phyloP scores from a whole-genome alignment of 2,797 vertebrate genomes.

The Glossophaga mutica region DNA sequence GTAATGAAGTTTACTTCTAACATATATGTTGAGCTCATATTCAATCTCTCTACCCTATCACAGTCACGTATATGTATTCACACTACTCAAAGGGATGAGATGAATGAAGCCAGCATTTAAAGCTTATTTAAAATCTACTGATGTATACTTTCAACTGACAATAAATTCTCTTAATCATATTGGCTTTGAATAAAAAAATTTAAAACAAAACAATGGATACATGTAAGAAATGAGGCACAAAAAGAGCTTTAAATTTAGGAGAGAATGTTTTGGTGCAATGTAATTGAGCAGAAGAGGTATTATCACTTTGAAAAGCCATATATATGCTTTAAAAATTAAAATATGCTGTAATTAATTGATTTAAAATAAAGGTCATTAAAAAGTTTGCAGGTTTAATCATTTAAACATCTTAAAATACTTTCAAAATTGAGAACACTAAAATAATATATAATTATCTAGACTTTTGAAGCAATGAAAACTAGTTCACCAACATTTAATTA shows the following conservation, averaged over 20 bases:
- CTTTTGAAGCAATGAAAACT: slow-evolving; percentile 47
- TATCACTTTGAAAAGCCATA: slow-evolving; percentile 15
- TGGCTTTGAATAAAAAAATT: neutral
- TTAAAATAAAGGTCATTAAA: slow-evolving; percentile 51
- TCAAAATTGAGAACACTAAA: slow-evolving; percentile 49
- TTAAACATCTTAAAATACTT: slow-evolving; percentile 48
- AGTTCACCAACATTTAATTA: slow-evolving; percentile 67
- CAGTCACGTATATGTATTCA: neutral
- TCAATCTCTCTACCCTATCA: accelerated
- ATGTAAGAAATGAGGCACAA: neutral
- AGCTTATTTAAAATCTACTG: neutral
- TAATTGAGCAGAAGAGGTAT: neutral
- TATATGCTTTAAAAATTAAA: slow-evolving; percentile 45
- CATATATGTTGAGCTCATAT: neutral
- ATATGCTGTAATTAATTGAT: slow-evolving; percentile 5
- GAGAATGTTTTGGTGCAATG: neutral
- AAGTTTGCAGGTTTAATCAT: slow-evolving; percentile 41
- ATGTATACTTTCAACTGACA: neutral
- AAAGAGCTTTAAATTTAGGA: slow-evolving; percentile 5
- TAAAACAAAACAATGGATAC: neutral
- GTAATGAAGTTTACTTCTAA: neutral
- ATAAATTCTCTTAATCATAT: neutral
- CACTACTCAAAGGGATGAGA: neutral
- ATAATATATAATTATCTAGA: slow-evolving; percentile 54
- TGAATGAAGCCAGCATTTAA: neutral